These are phyloP conservation scores for Goniozus legneri DNA, from an alignment of 1,140 invertebrate species.

Conservation along the genomic window DNA sequence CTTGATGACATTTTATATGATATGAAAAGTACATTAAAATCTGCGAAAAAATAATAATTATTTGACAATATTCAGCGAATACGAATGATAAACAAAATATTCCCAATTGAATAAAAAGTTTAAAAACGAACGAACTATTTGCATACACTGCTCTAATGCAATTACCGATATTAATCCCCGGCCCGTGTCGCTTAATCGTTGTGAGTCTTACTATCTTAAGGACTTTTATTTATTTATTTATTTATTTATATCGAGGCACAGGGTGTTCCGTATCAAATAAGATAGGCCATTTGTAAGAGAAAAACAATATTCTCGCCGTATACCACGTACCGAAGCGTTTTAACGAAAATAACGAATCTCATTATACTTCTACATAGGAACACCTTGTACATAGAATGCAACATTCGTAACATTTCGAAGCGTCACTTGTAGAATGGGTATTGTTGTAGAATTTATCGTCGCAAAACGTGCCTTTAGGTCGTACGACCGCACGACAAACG, in stretches of 20 bases:
- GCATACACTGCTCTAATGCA: constrained; percentile 24
- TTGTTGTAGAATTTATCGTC: constrained; percentile 25
- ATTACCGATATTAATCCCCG: constrained; percentile 24
- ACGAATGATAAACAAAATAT: constrained; percentile 26
- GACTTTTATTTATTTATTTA: no score
- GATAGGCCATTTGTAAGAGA: no score
- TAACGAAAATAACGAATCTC: no score
- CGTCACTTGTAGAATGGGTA: constrained; percentile 23
- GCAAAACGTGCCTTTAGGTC: constrained; percentile 19
- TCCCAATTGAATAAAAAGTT: constrained; percentile 28
- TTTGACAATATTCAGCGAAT: constrained; percentile 26
- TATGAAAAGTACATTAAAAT: constrained; percentile 23
- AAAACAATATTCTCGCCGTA: no score
- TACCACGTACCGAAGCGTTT: no score
- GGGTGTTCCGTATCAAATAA: constrained; percentile 37
- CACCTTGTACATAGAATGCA: constrained; percentile 33
- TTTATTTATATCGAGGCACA: no score
- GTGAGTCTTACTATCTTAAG: constrained; percentile 20
- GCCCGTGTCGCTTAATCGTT: constrained; percentile 20
- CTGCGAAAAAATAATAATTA: constrained; percentile 12
- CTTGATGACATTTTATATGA: constrained; percentile 36
- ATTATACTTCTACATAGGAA: constrained; percentile 17
- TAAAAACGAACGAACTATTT: constrained; percentile 23
- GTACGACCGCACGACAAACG: constrained; percentile 7
- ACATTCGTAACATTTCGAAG: constrained; percentile 13